A percentile compares a stretch with the other conserved stretches of the same genome.
These are phyloP conservation scores for Xiphophorus maculatus DNA, from an alignment of 2,113 vertebrate genomes.

Conservation along the genomic window DNA sequence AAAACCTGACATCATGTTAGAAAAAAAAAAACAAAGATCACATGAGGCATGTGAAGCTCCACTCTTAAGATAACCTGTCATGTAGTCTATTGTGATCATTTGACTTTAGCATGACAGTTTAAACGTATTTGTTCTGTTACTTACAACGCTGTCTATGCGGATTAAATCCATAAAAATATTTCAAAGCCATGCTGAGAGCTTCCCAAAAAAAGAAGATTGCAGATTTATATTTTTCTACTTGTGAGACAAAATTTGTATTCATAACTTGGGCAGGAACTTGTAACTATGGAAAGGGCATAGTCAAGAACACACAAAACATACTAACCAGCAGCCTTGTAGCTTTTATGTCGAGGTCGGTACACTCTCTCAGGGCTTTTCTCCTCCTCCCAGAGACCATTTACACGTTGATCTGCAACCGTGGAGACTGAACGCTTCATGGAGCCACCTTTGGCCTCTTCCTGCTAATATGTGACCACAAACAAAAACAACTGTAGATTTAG, in stretches of 20 bases:
- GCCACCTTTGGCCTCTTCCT: constrained; percentile 86
- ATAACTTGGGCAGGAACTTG: not conserved
- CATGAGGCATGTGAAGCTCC: not conserved
- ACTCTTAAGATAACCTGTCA: not conserved
- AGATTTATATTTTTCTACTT: not conserved
- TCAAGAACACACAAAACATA: constrained; percentile 3
- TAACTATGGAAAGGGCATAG: not conserved
- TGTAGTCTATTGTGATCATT: not conserved
- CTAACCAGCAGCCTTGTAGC: constrained; percentile 92
- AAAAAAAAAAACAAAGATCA: not conserved
- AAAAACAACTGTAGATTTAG: constrained; percentile 21
- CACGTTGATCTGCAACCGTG: constrained; percentile 88
- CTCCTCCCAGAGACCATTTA: constrained; percentile 90
- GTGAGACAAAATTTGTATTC: not conserved
- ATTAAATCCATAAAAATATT: not conserved
- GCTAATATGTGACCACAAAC: constrained; percentile 37
- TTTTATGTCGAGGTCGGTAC: constrained; percentile 92
- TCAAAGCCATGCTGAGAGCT: not conserved
- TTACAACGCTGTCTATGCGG: too few relatives aligned
- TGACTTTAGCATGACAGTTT: not conserved
- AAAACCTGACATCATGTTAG: not conserved
- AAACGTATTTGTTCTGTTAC: too few relatives aligned
- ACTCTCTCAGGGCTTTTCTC: constrained; percentile 89
- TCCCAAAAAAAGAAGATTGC: too few relatives aligned
- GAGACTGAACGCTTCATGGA: constrained; percentile 92